These are phyloP conservation scores for Prietella phreatophila DNA, from an alignment of 2,113 vertebrate species.

Conservation along the genomic window DNA sequence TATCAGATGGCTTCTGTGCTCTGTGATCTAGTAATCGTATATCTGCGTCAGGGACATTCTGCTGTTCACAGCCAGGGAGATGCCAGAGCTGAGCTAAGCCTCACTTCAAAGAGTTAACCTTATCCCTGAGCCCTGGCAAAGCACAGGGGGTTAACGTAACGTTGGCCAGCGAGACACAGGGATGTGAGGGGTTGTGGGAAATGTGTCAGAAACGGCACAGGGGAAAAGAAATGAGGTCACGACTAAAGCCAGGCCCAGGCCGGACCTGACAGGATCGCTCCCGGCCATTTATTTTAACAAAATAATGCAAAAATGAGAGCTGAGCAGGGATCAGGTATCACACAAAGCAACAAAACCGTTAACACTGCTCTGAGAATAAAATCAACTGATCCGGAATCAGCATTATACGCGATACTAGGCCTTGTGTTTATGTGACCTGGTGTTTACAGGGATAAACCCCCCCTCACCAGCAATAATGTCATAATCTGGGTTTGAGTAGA, in stretches of 20 bases:
- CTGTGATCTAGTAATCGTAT: conserved; percentile 47
- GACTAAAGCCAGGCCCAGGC: conserved; percentile 24
- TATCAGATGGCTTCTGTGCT: conserved; percentile 32
- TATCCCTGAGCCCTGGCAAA: conserved; percentile 45
- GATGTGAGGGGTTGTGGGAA: conserved; percentile 51
- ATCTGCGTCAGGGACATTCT: conserved; percentile 38
- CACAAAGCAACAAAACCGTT: not conserved
- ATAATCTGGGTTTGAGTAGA: conserved; percentile 25
- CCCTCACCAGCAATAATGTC: conserved; percentile 14
- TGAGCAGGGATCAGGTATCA: conserved; percentile 3
- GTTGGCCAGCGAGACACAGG: conserved; percentile 35
- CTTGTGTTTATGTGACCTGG: conserved; percentile 1
- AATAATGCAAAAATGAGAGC: not conserved
- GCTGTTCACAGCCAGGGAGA: conserved; percentile 36
- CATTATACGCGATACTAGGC: not conserved
- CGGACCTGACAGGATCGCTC: not conserved
- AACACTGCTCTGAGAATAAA: not conserved
- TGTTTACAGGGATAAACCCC: conserved; percentile 30
- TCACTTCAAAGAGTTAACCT: conserved; percentile 57
- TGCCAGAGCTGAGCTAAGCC: conserved; percentile 37
- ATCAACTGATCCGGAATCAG: not conserved
- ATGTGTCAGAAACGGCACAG: conserved; percentile 25
- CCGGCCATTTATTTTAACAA: not conserved
- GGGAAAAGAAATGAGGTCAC: conserved; percentile 34
- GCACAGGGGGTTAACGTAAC: conserved; percentile 49